Evolutionary conservation across 2,797 vertebrate genomes (phyloP).

Genomic region (Danio choprae): DNA sequence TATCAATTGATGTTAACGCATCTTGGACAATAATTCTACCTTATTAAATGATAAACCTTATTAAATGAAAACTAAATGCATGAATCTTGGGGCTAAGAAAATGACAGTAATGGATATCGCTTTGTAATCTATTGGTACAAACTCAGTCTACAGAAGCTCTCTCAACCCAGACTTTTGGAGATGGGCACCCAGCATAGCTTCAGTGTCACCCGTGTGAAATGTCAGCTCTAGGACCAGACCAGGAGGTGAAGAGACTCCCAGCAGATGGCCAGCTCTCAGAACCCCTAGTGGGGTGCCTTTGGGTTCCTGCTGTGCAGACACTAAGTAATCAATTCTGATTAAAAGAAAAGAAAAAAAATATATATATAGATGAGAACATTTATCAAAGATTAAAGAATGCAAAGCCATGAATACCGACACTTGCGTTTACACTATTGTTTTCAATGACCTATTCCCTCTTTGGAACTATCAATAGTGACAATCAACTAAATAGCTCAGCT

Average conservation of each 20-base stretch:
- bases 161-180: conserved; percentile 18
- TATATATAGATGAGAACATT: conserved; percentile 47
- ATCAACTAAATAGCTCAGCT: neutral
- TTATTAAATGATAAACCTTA: neutral
- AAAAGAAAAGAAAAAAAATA: too few relatives aligned
- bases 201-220: conserved; percentile 42
- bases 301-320: conserved; percentile 73
- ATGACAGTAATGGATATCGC: neutral
- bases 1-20: neutral
- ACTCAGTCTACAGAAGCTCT: neutral
- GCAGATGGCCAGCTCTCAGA: conserved; percentile 80
- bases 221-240: conserved; percentile 28
- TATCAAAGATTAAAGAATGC: conserved; percentile 44
- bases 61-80: conserved; percentile 1
- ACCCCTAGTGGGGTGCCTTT: conserved; percentile 74
- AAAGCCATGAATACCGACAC: conserved; percentile 2
- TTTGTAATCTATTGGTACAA: neutral
- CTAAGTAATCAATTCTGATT: conserved; percentile 59
- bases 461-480: neutral
- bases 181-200: conserved; percentile 1
- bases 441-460: neutral
- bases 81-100: neutral
- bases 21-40: neutral
- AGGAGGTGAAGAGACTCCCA: conserved; percentile 62
- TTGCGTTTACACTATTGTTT: conserved; percentile 1